Evolutionary conservation across 2,797 vertebrate species (phyloP).

Genomic region (Sitta carolinensis): DNA sequence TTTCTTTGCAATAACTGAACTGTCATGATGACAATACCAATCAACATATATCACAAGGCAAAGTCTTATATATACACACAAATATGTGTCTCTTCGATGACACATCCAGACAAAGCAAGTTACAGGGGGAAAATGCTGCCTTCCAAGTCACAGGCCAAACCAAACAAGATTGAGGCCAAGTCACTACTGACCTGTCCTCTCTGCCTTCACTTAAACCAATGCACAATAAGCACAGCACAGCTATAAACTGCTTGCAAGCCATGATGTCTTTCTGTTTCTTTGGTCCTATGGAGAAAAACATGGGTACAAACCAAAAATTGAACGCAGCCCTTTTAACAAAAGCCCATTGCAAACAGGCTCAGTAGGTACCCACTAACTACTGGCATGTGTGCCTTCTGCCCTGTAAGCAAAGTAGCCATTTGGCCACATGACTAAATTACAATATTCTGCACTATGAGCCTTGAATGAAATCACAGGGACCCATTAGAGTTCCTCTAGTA

Average conservation of each 20-base stretch:
- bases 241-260: background rate
- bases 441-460: background rate
- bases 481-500: background rate
- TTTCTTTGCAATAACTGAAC: background rate
- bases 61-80: background rate
- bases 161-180: background rate
- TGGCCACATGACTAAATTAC: background rate
- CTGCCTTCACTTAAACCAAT: background rate
- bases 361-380: background rate
- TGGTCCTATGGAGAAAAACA: background rate
- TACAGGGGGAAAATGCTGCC: background rate
- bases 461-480: background rate
- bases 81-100: background rate
- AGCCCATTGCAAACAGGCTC: background rate
- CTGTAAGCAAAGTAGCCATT: background rate
- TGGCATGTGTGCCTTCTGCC: background rate
- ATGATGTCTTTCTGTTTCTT: background rate
- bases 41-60: background rate
- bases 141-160: background rate
- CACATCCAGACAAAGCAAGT: background rate
- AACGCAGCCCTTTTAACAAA: background rate
- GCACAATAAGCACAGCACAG: background rate
- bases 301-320: background rate
- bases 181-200: background rate
- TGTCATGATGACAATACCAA: background rate